A percentile compares a stretch with the other conserved stretches of the same genome.
Evolutionary conservation across 2,113 vertebrate genomes (phyloP).

Genomic region (Coptodon rendalli): DNA sequence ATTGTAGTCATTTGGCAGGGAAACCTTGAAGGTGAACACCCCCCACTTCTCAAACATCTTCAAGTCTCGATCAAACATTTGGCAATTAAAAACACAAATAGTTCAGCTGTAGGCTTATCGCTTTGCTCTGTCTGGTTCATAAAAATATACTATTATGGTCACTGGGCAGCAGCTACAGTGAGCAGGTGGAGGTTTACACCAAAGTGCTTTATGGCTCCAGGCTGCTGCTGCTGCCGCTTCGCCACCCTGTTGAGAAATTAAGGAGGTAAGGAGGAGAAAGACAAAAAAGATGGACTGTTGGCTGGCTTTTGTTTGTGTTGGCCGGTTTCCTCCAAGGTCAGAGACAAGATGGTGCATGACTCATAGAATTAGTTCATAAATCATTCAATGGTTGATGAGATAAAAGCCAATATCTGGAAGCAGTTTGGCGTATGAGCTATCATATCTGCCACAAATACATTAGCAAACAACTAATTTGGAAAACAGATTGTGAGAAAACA

Average conservation of each 20-base stretch:
- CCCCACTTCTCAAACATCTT: neutral
- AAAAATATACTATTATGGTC: neutral
- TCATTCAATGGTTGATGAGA: slow-evolving; percentile 10
- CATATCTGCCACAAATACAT: neutral
- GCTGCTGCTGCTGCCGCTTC: neutral
- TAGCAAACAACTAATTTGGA: neutral
- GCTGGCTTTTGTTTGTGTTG: neutral
- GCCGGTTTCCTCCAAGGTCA: slow-evolving; percentile 24
- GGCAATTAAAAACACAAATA: neutral
- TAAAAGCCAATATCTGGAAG: slow-evolving; percentile 1
- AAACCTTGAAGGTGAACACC: neutral
- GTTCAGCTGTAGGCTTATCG: neutral
- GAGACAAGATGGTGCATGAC: neutral
- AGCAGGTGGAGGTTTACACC: neutral
- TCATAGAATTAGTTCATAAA: slow-evolving; percentile 30
- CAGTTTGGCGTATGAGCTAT: neutral
- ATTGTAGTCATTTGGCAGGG: neutral
- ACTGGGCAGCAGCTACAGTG: neutral
- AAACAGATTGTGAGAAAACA: neutral
- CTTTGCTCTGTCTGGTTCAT: neutral
- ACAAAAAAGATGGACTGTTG: neutral
- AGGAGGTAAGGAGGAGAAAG: neutral
- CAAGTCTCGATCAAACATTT: neutral
- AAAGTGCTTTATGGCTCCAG: neutral
- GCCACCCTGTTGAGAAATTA: neutral